Base-by-base conservation (phyloP, 2,797 vertebrate species). In the Argentina silus region DNA sequence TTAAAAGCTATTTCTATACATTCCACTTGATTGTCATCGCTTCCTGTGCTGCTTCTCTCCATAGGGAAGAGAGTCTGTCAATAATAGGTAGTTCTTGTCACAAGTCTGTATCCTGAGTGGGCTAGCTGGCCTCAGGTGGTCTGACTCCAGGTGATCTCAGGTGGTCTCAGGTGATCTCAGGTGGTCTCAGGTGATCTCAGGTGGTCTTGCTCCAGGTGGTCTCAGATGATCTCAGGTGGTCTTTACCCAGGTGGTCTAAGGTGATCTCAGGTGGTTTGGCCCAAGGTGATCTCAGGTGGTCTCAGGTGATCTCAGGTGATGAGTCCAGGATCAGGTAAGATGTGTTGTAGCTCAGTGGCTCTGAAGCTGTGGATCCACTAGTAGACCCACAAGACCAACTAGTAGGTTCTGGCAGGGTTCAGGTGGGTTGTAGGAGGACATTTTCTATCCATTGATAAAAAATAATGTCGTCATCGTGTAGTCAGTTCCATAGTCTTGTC, bases 31-130 rank as follows among this genome's bases (percentile, higher is more conserved):
- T 74, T 76, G 75, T 80, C 78, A 68, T 83, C 75, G 73, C 81
- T 53, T 74, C 70, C 42, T 78, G 70, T 71, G 47, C 7, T 67
- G 10, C 55, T 55, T 76, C 76, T 79, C 71, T 72, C 67, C 68
- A 61, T 75, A 50, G 73, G 61, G 15, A 67, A 79, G 67, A 75
- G 67, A 66, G 21, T 48, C 66, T 76, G 74, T 63, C n/a, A 55
- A 55, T 61, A 63, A 76, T 88, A 93, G 89, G 92, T 90, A 92
- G 91, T 83, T 83, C 1, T 66, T 14, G 83, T 86, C 57, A 78
- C 72, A 77, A 79, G 82, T 84, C 76, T 75, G 11, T 61, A 15
- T 27, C 59, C 59, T 27, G 11, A 61, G 59, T 15, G 59, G 14
- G 42, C 12, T 43, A 48, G 64, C 65, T 53, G 65, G 7, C 10